Evolutionary conservation across 2,797 vertebrate species (phyloP).

Genomic region (Microctenopoma stevenorrisi): DNA sequence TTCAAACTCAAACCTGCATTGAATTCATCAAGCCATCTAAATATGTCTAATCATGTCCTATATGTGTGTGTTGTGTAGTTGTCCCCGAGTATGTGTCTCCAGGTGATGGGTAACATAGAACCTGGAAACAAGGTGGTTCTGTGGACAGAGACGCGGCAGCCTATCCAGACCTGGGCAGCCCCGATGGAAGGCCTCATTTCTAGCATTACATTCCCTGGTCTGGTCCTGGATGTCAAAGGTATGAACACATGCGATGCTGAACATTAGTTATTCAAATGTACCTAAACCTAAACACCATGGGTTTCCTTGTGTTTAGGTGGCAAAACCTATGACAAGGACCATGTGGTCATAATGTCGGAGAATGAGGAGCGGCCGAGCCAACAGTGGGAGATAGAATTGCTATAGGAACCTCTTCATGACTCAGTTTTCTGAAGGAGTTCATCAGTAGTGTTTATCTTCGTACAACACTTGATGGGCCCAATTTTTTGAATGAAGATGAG

Average conservation of each 20-base stretch:
- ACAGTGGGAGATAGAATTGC: constrained; percentile 87
- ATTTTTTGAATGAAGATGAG: not conserved
- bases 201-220: constrained; percentile 88
- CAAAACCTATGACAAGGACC: constrained; percentile 88
- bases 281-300: too few relatives aligned
- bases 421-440: too few relatives aligned
- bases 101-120: constrained; percentile 90
- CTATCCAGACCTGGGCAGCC: constrained; percentile 89
- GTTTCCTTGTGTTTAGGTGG: constrained; percentile 81
- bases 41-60: not conserved
- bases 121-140: constrained; percentile 89
- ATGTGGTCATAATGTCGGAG: constrained; percentile 85
- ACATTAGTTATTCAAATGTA: too few relatives aligned
- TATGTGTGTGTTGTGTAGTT: constrained; percentile 74
- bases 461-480: not conserved
- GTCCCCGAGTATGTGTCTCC: constrained; percentile 89
- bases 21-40: not conserved
- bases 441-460: not conserved
- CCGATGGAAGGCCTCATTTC: constrained; percentile 82
- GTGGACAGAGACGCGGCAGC: constrained; percentile 90
- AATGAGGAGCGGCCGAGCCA: constrained; percentile 85
- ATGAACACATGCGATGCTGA: constrained; percentile 21
- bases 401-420: constrained; percentile 1
- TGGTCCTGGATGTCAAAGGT: constrained; percentile 94
- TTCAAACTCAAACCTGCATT: not conserved